These are phyloP conservation scores for Cosmia trapezina DNA, from an alignment of 2,888 invertebrate genomes.

Conservation along the genomic window DNA sequence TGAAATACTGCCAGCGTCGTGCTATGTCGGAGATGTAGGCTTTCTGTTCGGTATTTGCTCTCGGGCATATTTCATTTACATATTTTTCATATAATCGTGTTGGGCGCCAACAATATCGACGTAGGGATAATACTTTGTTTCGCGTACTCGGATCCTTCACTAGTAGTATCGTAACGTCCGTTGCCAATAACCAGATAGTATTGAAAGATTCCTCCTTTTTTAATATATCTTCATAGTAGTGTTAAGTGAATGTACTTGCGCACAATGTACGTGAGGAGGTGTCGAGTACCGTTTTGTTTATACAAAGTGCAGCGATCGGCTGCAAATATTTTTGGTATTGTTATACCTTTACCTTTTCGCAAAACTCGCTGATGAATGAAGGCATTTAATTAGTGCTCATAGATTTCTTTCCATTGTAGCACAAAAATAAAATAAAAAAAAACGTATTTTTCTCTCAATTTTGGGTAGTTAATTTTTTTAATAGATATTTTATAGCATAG, in stretches of 20 bases:
- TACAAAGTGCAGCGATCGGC: conserved; percentile 77
- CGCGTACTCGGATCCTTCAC: conserved; percentile 75
- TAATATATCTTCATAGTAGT: conserved; percentile 83
- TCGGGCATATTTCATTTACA: conserved; percentile 60
- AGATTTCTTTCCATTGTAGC: conserved; percentile 83
- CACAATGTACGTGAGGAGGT: conserved; percentile 79
- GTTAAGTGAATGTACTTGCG: conserved; percentile 85
- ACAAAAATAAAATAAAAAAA: conserved; percentile 72
- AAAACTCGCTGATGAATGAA: conserved; percentile 78
- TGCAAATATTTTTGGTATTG: conserved; percentile 88
- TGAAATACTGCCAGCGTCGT: conserved; percentile 85
- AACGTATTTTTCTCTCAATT: conserved; percentile 78
- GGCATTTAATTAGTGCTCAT: conserved; percentile 86
- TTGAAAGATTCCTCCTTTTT: conserved; percentile 84
- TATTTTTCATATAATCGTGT: conserved; percentile 59
- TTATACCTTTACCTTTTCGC: conserved; percentile 77
- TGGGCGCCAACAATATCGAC: conserved; percentile 58
- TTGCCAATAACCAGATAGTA: conserved; percentile 88
- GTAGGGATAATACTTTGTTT: conserved; percentile 75
- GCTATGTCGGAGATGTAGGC: conserved; percentile 55
- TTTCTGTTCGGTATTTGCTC: conserved; percentile 56
- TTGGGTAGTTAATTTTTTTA: conserved; percentile 78
- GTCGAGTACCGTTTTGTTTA: conserved; percentile 69
- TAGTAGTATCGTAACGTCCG: conserved; percentile 79
- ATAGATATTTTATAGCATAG: conserved; percentile 79